phyloP scores from a whole-genome alignment of 2,797 vertebrate genomes.

The Balearica regulorum region DNA sequence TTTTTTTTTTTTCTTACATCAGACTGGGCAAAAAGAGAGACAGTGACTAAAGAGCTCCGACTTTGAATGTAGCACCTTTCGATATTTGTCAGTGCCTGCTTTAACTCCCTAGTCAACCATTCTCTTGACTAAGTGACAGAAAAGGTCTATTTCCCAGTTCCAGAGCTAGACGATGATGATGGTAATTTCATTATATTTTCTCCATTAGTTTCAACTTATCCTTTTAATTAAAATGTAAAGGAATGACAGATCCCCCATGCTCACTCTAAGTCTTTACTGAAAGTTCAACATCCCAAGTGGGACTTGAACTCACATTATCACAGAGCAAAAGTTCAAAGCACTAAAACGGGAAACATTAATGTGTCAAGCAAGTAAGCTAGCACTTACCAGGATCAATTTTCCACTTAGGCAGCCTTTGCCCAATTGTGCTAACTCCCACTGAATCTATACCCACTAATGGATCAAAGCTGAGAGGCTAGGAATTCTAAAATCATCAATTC shows the following conservation, averaged over 20 bases:
- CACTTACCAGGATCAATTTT: constrained; percentile 77
- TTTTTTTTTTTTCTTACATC: not conserved
- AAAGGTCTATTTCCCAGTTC: not conserved
- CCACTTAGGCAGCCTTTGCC: constrained; percentile 71
- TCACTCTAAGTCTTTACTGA: constrained; percentile 11
- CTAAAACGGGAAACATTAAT: constrained; percentile 65
- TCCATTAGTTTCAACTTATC: constrained; percentile 28
- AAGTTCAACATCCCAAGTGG: constrained; percentile 40
- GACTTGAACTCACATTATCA: constrained; percentile 42
- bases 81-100: not conserved
- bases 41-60: not conserved
- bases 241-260: constrained; percentile 18
- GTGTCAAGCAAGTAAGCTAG: constrained; percentile 47
- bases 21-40: not conserved
- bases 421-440: constrained; percentile 68
- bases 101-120: not conserved
- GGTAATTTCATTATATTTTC: constrained; percentile 43
- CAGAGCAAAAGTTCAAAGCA: constrained; percentile 67
- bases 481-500: constrained; percentile 66
- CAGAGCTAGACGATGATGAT: not conserved
- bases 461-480: constrained; percentile 61
- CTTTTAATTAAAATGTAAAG: constrained; percentile 63
- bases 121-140: not conserved
- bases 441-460: constrained; percentile 74
- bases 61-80: not conserved